phyloP scores from a whole-genome alignment of 2,797 vertebrate genomes.

The Thripadectes ignobilis region DNA sequence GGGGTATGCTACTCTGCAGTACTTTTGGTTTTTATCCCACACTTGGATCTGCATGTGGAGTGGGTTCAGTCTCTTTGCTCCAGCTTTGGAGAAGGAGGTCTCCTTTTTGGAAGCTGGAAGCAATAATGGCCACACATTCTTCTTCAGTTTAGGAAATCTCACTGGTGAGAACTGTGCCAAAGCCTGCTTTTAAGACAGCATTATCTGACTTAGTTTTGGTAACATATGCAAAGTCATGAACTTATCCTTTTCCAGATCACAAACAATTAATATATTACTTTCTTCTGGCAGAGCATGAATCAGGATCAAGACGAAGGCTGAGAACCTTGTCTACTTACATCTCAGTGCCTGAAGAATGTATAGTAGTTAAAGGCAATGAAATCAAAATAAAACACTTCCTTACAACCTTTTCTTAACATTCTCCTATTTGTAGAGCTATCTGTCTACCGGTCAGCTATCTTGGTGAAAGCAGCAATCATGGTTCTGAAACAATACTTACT shows the following conservation, averaged over 20 bases:
- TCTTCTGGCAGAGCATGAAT: conserved; percentile 37
- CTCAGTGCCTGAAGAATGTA: conserved; percentile 23
- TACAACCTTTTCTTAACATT: neutral
- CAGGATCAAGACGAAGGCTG: neutral
- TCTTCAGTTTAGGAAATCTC: neutral
- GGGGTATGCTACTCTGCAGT: neutral
- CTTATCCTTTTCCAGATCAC: conserved; percentile 18
- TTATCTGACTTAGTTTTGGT: conserved; percentile 14
- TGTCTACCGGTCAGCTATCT: neutral
- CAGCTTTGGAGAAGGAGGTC: neutral
- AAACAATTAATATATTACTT: conserved; percentile 48
- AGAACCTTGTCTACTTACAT: neutral
- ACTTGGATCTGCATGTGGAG: neutral
- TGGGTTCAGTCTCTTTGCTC: neutral
- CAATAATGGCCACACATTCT: neutral
- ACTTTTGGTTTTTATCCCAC: neutral
- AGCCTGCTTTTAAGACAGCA: neutral
- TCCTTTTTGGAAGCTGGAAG: neutral
- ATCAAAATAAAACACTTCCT: conserved; percentile 37
- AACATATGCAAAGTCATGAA: conserved; percentile 26
- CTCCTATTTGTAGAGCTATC: neutral
- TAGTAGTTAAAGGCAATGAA: neutral
- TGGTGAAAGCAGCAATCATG: neutral
- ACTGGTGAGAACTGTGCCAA: neutral
- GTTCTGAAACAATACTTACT: neutral